Conservation (phyloP, 2,888 invertebrate genomes). For the Dolomedes plantarius region DNA sequence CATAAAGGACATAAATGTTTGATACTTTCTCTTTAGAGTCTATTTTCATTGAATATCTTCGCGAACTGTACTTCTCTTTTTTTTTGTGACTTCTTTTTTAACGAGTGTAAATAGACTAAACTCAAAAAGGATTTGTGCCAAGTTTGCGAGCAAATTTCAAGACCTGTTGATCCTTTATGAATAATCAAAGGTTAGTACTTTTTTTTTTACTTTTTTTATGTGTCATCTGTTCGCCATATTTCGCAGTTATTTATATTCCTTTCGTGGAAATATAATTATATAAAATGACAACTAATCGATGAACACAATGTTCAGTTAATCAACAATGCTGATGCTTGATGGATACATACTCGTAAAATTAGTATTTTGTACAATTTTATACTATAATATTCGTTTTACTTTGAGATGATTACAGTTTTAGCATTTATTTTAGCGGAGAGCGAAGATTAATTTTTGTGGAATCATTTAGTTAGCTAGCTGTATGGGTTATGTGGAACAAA, state of each 20-base stretch:
- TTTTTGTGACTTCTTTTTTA: not conserved
- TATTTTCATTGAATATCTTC: not conserved
- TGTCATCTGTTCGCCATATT: not conserved
- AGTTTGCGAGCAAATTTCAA: conserved; percentile 43
- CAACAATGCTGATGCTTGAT: too few species aligned
- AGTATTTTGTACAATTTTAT: too few species aligned
- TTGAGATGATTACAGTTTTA: too few species aligned
- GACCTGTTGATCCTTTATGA: conserved; percentile 60
- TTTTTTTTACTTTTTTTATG: not conserved
- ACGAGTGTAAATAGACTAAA: not conserved
- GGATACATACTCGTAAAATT: too few species aligned
- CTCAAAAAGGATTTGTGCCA: conserved; percentile 61
- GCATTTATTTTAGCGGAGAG: too few species aligned
- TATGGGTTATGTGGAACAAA: too few species aligned
- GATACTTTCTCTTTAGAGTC: not conserved
- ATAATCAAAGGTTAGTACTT: conserved; percentile 58
- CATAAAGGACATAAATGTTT: not conserved
- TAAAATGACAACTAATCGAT: too few species aligned
- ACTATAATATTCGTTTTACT: too few species aligned
- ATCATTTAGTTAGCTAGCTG: too few species aligned
- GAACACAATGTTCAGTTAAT: too few species aligned
- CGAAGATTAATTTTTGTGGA: too few species aligned
- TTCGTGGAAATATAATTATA: too few species aligned
- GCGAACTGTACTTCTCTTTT: not conserved
- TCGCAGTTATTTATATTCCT: not conserved